These are phyloP conservation scores for Anolis apletophallus DNA, from an alignment of 2,797 vertebrate species.

Conservation along the genomic window DNA sequence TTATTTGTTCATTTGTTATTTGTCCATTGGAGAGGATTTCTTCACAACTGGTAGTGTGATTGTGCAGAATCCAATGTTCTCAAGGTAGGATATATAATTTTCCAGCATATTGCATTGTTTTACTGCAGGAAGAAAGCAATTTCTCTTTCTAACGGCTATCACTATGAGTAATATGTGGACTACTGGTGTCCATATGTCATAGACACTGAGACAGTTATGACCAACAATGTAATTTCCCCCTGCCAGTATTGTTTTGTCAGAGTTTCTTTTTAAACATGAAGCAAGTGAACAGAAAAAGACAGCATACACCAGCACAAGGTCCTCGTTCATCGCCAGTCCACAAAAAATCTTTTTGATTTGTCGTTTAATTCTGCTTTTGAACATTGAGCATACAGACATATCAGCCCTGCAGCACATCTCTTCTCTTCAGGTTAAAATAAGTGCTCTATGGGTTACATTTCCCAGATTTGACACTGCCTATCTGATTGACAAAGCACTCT, in stretches of 20 bases:
- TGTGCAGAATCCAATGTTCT: background rate
- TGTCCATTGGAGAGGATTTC: background rate
- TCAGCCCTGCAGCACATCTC: background rate
- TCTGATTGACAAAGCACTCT: background rate
- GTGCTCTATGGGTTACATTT: background rate
- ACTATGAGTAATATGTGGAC: background rate
- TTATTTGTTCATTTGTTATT: background rate
- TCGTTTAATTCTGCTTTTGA: background rate
- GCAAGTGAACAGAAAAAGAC: background rate
- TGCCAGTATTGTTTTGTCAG: background rate
- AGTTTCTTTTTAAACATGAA: background rate
- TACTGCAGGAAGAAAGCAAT: background rate
- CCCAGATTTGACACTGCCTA: background rate
- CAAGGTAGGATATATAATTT: background rate
- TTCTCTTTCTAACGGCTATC: background rate
- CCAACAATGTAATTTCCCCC: background rate
- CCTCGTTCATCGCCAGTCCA: background rate
- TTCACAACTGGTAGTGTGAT: background rate
- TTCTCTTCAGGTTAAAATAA: background rate
- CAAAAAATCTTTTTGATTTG: background rate
- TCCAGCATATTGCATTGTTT: background rate
- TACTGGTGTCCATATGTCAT: background rate
- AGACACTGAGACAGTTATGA: background rate
- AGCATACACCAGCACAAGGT: background rate
- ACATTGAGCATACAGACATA: background rate